Evolutionary conservation across 2,888 invertebrate species (phyloP).

Genomic region (Unio pictorum): DNA sequence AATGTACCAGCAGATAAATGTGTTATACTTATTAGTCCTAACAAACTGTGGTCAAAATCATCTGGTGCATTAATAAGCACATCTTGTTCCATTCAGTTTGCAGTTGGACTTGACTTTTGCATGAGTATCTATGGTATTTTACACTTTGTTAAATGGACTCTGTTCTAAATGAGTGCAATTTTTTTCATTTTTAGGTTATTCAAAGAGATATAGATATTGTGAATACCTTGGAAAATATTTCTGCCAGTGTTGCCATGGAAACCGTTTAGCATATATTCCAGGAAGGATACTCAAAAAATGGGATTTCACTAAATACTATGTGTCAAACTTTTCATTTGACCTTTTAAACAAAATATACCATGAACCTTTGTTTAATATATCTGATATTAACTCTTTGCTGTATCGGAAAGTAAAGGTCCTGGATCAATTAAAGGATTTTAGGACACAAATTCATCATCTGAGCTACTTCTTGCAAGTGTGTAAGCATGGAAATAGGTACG

Average conservation of each 20-base stretch:
- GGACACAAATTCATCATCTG: constrained; percentile 81
- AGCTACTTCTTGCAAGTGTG: constrained; percentile 83
- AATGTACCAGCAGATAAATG: no score
- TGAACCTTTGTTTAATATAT: constrained; percentile 85
- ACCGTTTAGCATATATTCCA: constrained; percentile 81
- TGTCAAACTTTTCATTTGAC: constrained; percentile 85
- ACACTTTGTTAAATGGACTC: no score
- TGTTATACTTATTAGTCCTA: no score
- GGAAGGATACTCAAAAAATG: constrained; percentile 73
- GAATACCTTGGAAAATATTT: constrained; percentile 88
- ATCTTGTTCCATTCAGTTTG: not conserved
- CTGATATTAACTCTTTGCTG: constrained; percentile 80
- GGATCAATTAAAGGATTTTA: constrained; percentile 76
- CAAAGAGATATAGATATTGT: constrained; percentile 84
- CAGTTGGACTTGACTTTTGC: constrained; percentile 8
- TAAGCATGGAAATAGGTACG: constrained; percentile 78
- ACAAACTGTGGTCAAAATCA: no score
- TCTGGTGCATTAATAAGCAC: no score
- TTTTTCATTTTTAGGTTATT: constrained; percentile 73
- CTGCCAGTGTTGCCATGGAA: constrained; percentile 89
- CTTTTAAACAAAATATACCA: constrained; percentile 83
- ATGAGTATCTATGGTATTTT: no score
- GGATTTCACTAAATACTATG: constrained; percentile 80
- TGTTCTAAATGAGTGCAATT: no score
- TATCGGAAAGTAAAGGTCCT: constrained; percentile 79